Evolutionary conservation across 2,888 invertebrate genomes (phyloP).

Genomic region (Drosophila tripunctata): DNA sequence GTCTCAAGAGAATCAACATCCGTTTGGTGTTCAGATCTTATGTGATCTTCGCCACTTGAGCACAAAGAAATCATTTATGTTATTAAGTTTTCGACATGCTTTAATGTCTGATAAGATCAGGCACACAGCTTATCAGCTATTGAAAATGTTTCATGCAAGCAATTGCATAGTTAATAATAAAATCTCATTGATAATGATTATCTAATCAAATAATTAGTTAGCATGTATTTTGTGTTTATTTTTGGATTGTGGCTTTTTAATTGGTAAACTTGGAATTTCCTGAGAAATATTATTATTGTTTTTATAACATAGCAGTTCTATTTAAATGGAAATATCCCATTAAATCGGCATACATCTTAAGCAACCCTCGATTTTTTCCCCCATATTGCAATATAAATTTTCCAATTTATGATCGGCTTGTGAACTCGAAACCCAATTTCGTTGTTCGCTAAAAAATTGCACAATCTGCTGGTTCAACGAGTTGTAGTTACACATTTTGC

Average conservation of each 20-base stretch:
- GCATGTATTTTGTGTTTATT: background rate
- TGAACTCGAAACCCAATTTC: slow-evolving; percentile 48
- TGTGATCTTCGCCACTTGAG: background rate
- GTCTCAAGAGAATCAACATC: slow-evolving; percentile 17
- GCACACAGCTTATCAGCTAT: background rate
- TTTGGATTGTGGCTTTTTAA: too few species aligned
- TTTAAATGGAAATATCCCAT: background rate
- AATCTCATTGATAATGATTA: background rate
- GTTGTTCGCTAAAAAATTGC: slow-evolving; percentile 21
- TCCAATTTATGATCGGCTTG: slow-evolving; percentile 14
- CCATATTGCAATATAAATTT: background rate
- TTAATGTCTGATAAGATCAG: background rate
- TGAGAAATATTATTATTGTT: too few species aligned
- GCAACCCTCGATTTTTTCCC: background rate
- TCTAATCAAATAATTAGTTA: slow-evolving; percentile 1
- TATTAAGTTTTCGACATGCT: background rate
- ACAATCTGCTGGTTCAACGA: slow-evolving; percentile 35
- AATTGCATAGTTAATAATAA: background rate
- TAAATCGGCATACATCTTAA: background rate
- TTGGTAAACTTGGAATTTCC: too few species aligned
- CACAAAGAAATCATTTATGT: slow-evolving; percentile 14
- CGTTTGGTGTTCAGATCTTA: background rate
- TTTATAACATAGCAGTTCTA: background rate
- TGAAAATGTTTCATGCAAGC: background rate
- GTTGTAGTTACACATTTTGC: slow-evolving; percentile 34